Base-by-base conservation (phyloP, 2,797 vertebrate species). In the Eulemur albifrons region DNA sequence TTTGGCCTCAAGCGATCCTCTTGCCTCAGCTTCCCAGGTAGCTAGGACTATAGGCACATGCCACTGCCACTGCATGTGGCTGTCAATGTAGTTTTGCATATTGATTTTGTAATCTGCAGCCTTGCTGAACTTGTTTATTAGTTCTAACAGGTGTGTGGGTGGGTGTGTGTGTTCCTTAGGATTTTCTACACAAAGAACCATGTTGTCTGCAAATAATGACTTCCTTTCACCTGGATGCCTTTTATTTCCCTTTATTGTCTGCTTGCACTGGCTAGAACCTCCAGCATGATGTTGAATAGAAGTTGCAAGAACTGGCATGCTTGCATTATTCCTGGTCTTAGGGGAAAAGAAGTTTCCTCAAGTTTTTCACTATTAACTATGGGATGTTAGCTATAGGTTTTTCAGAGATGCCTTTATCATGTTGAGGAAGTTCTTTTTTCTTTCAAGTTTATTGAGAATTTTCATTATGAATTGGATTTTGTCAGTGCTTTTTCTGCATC, bases 381-480 rank as follows among this genome's bases (percentile, higher is more conserved):
- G 30, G 38, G 38, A 83, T 67, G 13, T 57, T 92, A 73, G 40
- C 7, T 11, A 1, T 88, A 76, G 75, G 20, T 81, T 90, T 86
- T 95, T 69, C 25, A 91, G 43, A 59, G 65, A 73, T 80, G 61
- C 12, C 30, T 75, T 84, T 67, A 94, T 57, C 35, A 82, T 61
- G 57, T 3, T 80, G 70, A 80, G 32, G 7, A 65, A 80, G 45
- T 67, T 67, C 7, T 67, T 15, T 82, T 87, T 7, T 77, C 40
- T 88, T 95, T 76, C 77, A 88, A 88, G 43, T 80, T 84, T 73
- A n/a, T 84, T 95, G 48, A 91, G 40, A 93, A 63, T 80, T 75
- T 86, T 95, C 80, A 70, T 50, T 93, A 57, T 76, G 27, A 73
- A 75, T 35, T 79, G 38, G 54, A 77, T 91, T 83, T 95, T 59